Conservation (phyloP, 1,140 invertebrate genomes). For the Campoletis sonorensis region DNA sequence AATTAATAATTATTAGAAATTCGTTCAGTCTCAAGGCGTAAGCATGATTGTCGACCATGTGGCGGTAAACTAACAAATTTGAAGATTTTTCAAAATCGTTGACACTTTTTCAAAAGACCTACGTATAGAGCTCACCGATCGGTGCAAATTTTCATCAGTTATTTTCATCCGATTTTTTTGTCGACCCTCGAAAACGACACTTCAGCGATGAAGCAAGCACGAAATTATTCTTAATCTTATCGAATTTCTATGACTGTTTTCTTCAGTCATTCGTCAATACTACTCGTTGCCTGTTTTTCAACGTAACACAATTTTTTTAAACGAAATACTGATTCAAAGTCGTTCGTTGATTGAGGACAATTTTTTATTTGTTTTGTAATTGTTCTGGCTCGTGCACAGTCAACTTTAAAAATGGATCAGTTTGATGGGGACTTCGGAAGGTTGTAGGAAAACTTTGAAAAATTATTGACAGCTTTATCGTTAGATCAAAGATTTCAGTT, state of each 20-base stretch:
- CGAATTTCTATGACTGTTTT: not conserved
- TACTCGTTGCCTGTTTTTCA: not conserved
- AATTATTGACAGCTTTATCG: too few species aligned
- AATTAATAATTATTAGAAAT: constrained; percentile 47
- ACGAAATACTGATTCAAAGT: too few species aligned
- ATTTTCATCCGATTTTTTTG: not conserved
- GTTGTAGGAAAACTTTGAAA: too few species aligned
- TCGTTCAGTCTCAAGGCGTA: constrained; percentile 68
- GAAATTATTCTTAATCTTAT: not conserved
- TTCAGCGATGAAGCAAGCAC: not conserved
- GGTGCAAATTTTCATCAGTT: not conserved
- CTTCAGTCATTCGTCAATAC: not conserved
- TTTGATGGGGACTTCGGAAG: too few species aligned
- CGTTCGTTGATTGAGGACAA: too few species aligned
- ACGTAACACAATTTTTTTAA: not conserved
- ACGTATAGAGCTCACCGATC: constrained; percentile 46
- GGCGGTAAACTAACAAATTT: constrained; percentile 45
- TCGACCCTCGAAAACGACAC: not conserved
- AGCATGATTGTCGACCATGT: constrained; percentile 72
- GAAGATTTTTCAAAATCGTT: not conserved
- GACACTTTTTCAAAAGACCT: not conserved
- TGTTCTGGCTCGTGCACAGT: too few species aligned
- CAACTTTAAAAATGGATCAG: too few species aligned
- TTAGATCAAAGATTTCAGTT: too few species aligned
- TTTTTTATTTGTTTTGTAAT: too few species aligned